Evolutionary conservation across 37 sponge, comb jelly and placozoan genomes (phyloP), one percentile per base, ranked within the genome.

Genomic region (Chondrilla cf. caribensis): DNA sequence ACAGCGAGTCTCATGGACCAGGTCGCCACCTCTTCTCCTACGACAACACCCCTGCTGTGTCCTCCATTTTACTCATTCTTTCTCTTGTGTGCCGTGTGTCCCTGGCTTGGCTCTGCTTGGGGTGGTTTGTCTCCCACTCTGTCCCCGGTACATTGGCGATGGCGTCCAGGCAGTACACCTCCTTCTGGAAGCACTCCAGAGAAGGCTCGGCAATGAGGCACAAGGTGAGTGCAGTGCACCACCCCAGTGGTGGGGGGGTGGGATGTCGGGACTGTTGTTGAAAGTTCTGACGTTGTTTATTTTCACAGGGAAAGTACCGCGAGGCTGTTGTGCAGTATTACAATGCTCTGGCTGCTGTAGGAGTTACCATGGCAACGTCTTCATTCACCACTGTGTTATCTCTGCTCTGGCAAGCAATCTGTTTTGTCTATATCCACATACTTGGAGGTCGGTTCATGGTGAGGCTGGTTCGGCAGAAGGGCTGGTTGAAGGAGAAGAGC

Each of bases 391-490:
- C 86, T 35, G 38, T 81, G 17, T 11, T 70, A 25, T 81, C 67
- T 11, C 84, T 93, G 22, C 33, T 84, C 26, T 93, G 93, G 93
- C 83, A 70, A n/a, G 18, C 73, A 0, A 9, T 89, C 79, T 84
- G 25, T 2, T 33, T 58, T 60, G 80, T 79, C 22, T 79, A 73
- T 25, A 3, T 73, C 76, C 42, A 40, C 25, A 17, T 38, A 1
- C 41, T 73, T 1, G n/a, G 41, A 36, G 76, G 76, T 2, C 6
- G 1, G 2, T 24, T n/a, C 22, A 36, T 73, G 31, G 76, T 73
- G 76, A 32, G 76, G 36, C 3, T 73, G 6, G 35, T 33, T 0
- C 68, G 33, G 68, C 39, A 24, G 76, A 73, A 43, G 9, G 24
- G 43, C 22, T 4, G n/a, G 24, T n/a, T 21, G 6, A 37, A 39